Conservation (phyloP, 2,797 vertebrate genomes). For the Adelosebastes latens region DNA sequence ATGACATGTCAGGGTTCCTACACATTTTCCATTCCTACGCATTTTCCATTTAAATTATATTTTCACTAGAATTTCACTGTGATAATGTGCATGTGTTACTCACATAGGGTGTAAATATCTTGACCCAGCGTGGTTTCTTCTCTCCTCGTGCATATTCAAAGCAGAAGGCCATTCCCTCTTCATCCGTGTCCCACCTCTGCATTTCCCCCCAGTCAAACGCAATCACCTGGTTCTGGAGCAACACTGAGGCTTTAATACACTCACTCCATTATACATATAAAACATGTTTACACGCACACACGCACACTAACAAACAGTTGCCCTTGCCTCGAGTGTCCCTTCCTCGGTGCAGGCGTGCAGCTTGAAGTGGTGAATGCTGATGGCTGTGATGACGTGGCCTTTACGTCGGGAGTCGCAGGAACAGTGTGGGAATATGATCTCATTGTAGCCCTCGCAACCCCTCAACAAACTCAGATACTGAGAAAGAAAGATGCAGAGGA, state of each 20-base stretch:
- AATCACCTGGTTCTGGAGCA: constrained; percentile 94
- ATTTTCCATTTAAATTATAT: too few species aligned
- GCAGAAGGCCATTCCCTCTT: constrained; percentile 98
- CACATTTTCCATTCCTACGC: too few species aligned
- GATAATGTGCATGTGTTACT: constrained; percentile 58
- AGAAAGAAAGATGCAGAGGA: neutral
- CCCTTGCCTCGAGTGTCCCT: constrained; percentile 89
- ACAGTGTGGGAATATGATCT: constrained; percentile 96
- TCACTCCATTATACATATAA: neutral
- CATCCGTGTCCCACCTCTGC: constrained; percentile 98
- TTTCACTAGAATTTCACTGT: neutral
- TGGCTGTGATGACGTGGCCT: constrained; percentile 94
- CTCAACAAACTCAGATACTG: constrained; percentile 93
- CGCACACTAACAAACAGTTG: neutral
- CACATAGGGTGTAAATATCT: constrained; percentile 98
- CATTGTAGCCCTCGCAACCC: constrained; percentile 94
- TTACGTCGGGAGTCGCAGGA: constrained; percentile 95
- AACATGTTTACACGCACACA: neutral
- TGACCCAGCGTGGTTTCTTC: constrained; percentile 98
- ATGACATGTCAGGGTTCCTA: neutral
- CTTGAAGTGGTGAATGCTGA: constrained; percentile 95
- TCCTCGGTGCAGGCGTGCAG: constrained; percentile 96
- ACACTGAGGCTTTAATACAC: neutral
- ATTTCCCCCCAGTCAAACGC: constrained; percentile 96
- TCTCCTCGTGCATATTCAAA: constrained; percentile 96